Evolutionary conservation across 2,113 vertebrate species (phyloP).

Genomic region (Desmodus rotundus): DNA sequence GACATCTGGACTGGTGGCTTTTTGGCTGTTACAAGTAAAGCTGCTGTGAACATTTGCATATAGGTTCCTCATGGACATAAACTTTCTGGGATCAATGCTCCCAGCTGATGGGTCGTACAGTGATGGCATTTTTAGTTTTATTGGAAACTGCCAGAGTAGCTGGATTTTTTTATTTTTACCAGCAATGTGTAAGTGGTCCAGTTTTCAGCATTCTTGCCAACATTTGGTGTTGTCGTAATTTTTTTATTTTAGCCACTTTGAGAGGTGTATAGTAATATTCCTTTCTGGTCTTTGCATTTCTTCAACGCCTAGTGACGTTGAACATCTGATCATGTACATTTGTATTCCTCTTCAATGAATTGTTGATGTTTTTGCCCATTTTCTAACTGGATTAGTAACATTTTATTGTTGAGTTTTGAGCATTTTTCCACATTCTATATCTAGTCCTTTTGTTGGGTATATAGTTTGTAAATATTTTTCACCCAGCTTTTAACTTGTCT

Average conservation of each 20-base stretch:
- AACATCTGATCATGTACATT: background rate
- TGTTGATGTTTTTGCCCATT: background rate
- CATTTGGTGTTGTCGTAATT: background rate
- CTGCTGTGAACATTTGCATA: background rate
- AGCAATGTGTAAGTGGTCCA: background rate
- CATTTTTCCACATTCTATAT: background rate
- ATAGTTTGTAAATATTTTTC: background rate
- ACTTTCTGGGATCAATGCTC: constrained; percentile 18
- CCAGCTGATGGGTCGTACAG: background rate
- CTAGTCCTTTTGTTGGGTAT: background rate
- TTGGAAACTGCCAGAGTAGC: background rate
- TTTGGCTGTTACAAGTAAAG: background rate
- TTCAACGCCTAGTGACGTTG: background rate
- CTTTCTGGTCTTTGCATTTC: background rate
- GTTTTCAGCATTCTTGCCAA: background rate
- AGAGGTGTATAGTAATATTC: background rate
- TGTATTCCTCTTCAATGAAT: background rate
- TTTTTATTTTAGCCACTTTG: background rate
- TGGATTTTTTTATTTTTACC: background rate
- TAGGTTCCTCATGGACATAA: background rate
- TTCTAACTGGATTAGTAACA: constrained; percentile 24
- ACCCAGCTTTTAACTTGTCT: background rate
- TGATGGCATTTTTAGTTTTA: constrained; percentile 13
- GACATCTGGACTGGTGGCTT: background rate
- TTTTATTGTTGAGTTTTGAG: background rate